Base-by-base conservation (phyloP, 1,140 invertebrate species). In the Procambarus virginalis region DNA sequence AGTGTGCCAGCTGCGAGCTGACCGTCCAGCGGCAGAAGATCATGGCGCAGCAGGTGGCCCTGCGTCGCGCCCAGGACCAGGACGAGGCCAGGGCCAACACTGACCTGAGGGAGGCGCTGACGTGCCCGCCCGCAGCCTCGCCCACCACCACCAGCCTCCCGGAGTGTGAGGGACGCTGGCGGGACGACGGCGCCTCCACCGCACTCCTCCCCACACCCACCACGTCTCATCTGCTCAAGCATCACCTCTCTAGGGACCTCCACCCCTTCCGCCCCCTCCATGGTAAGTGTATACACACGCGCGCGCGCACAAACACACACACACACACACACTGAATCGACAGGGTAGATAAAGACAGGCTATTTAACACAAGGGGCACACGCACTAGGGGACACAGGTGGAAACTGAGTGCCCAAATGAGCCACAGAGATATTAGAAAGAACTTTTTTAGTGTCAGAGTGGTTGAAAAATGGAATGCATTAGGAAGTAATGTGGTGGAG, bases 31-130 rank as follows among this genome's bases (percentile, higher is more conserved):
- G 86, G 58, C 86, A 89, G n/a, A 73, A 58, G 48, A 89, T 89
- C 68, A 89, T 89, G 86, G 86, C 86, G 2, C 79, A 76, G 5
- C 86, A 89, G 68, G 86, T 89, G 48, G 86, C 86, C 10, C 79
- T 89, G 48, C 64, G 79, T 34, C 49, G 86, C 0, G 86, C 79
- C 4, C 86, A 89, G 79, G 86, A 76, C n/a, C 70, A 73, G 68
- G 86, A 82, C 49, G 78, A 82, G 70, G 80, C 80, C 8, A 48
- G 80, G 60, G 51, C 51, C 34, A 2, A 14, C 70, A 5, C 73
- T 79, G n/a, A 49, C 4, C 51, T 22, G 55, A 10, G 34, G 49
- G 9, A 60, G 9, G 20, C 73, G 9, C 34, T 34, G 10, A 12
- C 79, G 0, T 45, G 20, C 9, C 58, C 58, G 22, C 55, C 20